Percentiles rank a stretch among this genome's conserved stretches.
Conservation (phyloP, 1,140 invertebrate species). For the Leptestheria dahalacensis region DNA sequence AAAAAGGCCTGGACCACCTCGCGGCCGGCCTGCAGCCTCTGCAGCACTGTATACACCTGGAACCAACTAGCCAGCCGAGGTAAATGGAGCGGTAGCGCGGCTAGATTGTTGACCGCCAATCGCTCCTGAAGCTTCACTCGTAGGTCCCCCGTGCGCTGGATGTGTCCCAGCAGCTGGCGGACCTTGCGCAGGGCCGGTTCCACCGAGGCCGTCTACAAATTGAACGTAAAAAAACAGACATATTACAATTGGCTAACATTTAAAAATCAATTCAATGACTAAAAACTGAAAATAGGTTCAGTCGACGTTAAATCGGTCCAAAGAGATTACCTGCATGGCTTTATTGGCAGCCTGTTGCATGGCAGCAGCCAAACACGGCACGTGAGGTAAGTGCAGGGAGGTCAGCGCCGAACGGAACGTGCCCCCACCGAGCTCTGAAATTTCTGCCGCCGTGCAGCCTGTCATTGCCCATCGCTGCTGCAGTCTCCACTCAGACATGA, state of each 20-base stretch:
- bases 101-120: not conserved
- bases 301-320: not conserved
- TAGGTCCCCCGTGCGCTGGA: not conserved
- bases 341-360: slow-evolving; percentile 15
- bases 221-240: not conserved
- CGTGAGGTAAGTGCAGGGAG: slow-evolving; percentile 13
- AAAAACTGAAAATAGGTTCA: too few species aligned
- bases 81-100: not conserved
- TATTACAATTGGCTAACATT: too few species aligned
- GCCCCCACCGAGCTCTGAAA: not conserved
- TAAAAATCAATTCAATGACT: too few species aligned
- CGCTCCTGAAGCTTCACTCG: slow-evolving; percentile 3
- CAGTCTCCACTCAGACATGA: slow-evolving; percentile 9
- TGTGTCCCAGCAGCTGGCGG: not conserved
- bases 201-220: not conserved
- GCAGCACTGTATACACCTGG: slow-evolving; percentile 5
- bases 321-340: slow-evolving; percentile 1
- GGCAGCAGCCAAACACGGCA: slow-evolving; percentile 14
- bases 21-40: not conserved
- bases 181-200: not conserved
- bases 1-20: not conserved
- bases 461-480: slow-evolving; percentile 7
- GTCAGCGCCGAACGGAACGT: not conserved
- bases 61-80: slow-evolving; percentile 3
- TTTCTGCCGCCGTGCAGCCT: slow-evolving; percentile 14